phyloP scores from a whole-genome alignment of 2,888 invertebrate genomes.

The Leptinotarsa haldemani region DNA sequence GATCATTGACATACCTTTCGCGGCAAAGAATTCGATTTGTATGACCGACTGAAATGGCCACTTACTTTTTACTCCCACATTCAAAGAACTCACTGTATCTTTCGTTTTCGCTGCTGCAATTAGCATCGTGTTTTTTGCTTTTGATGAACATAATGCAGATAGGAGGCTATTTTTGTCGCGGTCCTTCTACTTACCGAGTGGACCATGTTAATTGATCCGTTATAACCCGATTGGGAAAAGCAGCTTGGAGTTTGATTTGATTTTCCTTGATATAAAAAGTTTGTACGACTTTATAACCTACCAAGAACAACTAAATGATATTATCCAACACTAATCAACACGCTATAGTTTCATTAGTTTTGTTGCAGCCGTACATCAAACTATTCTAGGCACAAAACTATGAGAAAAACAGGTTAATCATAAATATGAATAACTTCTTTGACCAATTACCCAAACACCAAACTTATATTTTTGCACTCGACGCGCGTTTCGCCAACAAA shows the following conservation, averaged over 20 bases:
- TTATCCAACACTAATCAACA: too few species aligned
- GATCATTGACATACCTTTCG: constrained; percentile 54
- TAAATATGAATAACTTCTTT: too few species aligned
- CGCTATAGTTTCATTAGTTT: too few species aligned
- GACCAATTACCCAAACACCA: too few species aligned
- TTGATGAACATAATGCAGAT: constrained; percentile 10
- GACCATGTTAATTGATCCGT: background rate
- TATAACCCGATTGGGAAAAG: background rate
- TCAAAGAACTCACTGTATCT: constrained; percentile 40
- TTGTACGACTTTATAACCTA: too few species aligned
- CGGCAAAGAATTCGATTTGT: constrained; percentile 29
- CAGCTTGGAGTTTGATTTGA: background rate
- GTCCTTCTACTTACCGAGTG: background rate
- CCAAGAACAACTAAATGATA: too few species aligned
- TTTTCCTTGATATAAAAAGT: too few species aligned
- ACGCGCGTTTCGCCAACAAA: too few species aligned
- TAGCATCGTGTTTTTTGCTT: constrained; percentile 35
- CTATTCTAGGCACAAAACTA: too few species aligned
- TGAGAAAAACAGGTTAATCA: too few species aligned
- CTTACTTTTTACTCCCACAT: constrained; percentile 45
- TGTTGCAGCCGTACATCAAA: too few species aligned
- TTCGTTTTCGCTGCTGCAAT: constrained; percentile 37
- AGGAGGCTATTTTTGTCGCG: background rate
- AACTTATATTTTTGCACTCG: too few species aligned
- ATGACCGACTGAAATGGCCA: constrained; percentile 25